Evolutionary conservation across 2,888 invertebrate genomes (phyloP), one percentile per base, ranked within the genome.

Genomic region (Gibbula magus): DNA sequence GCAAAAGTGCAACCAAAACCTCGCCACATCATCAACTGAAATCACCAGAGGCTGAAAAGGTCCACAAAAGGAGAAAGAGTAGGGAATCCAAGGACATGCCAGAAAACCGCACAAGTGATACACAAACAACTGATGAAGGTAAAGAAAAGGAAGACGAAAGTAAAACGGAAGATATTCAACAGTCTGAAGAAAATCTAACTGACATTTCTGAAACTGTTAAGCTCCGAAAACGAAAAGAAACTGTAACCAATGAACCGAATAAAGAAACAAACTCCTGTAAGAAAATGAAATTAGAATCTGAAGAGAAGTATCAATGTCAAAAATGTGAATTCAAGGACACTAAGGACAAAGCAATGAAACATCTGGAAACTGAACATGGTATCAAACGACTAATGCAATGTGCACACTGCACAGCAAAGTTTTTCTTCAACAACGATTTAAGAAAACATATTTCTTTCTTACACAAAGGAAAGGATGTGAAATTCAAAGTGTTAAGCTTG

Each of bases 381-480:
- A 29, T 78, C 20, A 54, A 29, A 20, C 53, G 54, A 4, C 52
- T 73, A 16, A 20, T 78, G 18, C 39, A 73, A 39, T 78, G 78
- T 56, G 35, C 5, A 18, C 20, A 78, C 54, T 78, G 78, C 39
- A 8, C 18, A 8, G 78, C 74, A 35, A 20, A 39, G 22, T 78
- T 18, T 39, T 39, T 52, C 10, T 53, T n/a, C 35, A 74, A n/a
- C 16, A 39, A 73, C 22, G 16, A 16, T 13, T 13, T 73, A 22
- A 56, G 54, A 45, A 78, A 29, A 45, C 78, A 78, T 56, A 56
- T 56, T 18, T 25, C 25, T n/a, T 78, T 78, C 20, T 29, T 78
- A 10, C 78, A 78, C 45, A 73, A 73, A 45, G 78, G 73, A 18
- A 54, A 74, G 35, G 20, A 35, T 18, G 29, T 73, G 4, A 53